phyloP scores from a whole-genome alignment of 2,888 invertebrate genomes.

The Cancer borealis region DNA sequence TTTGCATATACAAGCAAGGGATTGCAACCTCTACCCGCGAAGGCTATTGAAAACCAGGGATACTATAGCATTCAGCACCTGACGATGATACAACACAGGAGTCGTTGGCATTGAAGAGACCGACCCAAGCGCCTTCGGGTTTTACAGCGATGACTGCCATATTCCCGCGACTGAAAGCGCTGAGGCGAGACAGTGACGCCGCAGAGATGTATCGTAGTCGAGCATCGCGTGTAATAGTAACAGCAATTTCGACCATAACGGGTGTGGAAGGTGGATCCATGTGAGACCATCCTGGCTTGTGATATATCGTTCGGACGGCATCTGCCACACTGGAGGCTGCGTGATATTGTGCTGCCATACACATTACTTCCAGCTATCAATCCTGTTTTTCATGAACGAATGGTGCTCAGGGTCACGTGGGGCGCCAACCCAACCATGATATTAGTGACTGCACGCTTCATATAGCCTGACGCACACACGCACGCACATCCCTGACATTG shows the following conservation, averaged over 20 bases:
- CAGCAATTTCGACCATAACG: constrained; percentile 66
- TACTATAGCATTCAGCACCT: constrained; percentile 53
- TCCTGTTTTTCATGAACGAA: constrained; percentile 56
- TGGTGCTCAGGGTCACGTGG: constrained; percentile 34
- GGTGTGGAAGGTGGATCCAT: constrained; percentile 52
- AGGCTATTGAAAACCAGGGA: constrained; percentile 60
- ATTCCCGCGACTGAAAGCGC: constrained; percentile 60
- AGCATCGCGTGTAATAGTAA: constrained; percentile 60
- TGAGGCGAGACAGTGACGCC: constrained; percentile 58
- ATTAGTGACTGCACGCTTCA: background rate
- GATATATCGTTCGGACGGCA: constrained; percentile 64
- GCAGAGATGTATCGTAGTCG: constrained; percentile 49
- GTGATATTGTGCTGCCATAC: constrained; percentile 62
- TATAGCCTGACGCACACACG: constrained; percentile 18
- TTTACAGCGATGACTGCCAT: constrained; percentile 50
- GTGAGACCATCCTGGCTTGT: constrained; percentile 46
- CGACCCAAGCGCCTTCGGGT: constrained; percentile 34
- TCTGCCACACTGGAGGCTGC: constrained; percentile 61
- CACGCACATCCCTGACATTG: constrained; percentile 23
- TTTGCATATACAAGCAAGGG: constrained; percentile 74
- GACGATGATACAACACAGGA: constrained; percentile 61
- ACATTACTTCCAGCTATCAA: constrained; percentile 61
- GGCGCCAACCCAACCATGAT: constrained; percentile 21
- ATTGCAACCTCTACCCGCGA: constrained; percentile 62
- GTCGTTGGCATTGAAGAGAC: constrained; percentile 44